phyloP scores from a whole-genome alignment of 2,888 invertebrate species.

The Spilarctia lutea region DNA sequence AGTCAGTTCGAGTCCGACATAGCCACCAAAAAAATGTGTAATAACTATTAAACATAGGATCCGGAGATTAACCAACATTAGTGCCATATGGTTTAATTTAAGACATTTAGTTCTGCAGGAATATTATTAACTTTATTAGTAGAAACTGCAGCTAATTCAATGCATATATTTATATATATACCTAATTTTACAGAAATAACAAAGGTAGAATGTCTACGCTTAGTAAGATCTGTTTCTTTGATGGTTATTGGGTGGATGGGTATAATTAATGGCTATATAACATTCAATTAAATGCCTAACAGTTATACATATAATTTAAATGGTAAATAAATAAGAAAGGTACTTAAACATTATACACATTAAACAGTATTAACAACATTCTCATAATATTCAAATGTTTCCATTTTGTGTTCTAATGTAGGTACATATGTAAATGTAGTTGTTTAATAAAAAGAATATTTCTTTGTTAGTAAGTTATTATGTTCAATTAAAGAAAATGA shows the following conservation, averaged over 20 bases:
- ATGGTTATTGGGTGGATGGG: neutral
- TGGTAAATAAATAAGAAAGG: conserved; percentile 15
- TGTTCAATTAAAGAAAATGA: conserved; percentile 34
- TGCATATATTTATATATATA: neutral
- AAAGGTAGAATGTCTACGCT: neutral
- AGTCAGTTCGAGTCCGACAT: too few relatives aligned
- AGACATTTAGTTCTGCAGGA: neutral
- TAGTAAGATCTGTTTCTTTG: neutral
- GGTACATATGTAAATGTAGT: conserved; percentile 19
- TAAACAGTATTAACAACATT: conserved; percentile 48
- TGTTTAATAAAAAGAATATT: conserved; percentile 28
- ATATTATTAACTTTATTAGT: neutral
- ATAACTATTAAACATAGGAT: neutral
- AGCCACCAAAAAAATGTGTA: neutral
- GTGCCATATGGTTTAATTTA: conserved; percentile 1
- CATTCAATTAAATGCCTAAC: conserved; percentile 40
- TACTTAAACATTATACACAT: conserved; percentile 21
- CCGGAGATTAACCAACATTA: neutral
- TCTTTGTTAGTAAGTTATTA: conserved; percentile 59
- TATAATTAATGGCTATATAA: neutral
- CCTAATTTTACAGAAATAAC: neutral
- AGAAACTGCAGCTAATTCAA: neutral
- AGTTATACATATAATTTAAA: conserved; percentile 21
- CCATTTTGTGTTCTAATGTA: conserved; percentile 35
- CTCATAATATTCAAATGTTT: conserved; percentile 37